phyloP scores from a whole-genome alignment of 2,888 invertebrate genomes.

The Cheiracanthium punctorium region DNA sequence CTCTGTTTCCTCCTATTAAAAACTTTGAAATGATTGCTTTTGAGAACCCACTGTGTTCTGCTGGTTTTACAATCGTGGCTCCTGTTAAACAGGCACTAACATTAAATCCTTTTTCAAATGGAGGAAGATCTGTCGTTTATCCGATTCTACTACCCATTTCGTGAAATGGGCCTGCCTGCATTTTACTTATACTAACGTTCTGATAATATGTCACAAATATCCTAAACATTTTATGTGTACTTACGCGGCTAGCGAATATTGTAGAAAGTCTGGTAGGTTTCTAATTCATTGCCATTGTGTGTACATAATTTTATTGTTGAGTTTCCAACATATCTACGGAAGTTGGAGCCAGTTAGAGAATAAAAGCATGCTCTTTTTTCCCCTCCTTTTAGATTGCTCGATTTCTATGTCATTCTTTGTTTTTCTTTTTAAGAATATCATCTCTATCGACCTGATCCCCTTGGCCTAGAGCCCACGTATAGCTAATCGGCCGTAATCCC shows the following conservation, averaged over 20 bases:
- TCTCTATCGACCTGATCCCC: no score
- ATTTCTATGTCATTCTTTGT: no score
- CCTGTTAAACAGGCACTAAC: constrained; percentile 5
- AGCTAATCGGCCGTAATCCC: no score
- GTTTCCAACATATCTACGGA: no score
- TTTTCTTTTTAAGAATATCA: no score
- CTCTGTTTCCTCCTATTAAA: background rate
- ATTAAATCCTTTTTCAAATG: constrained; percentile 12
- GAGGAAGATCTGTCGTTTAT: background rate
- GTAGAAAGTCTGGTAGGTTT: background rate
- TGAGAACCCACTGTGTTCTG: background rate
- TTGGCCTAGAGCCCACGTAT: no score
- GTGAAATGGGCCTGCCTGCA: background rate
- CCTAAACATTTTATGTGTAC: background rate
- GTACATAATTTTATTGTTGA: no score
- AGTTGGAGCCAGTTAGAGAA: no score
- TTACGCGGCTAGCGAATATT: background rate
- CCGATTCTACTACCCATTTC: background rate
- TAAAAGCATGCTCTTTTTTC: no score
- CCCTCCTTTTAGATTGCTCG: no score
- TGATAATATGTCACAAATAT: background rate
- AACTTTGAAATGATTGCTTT: background rate
- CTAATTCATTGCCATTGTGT: no score
- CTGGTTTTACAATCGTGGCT: background rate
- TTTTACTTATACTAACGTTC: background rate